phyloP scores from a whole-genome alignment of 2,888 invertebrate genomes.

The Acrobasis suavella region DNA sequence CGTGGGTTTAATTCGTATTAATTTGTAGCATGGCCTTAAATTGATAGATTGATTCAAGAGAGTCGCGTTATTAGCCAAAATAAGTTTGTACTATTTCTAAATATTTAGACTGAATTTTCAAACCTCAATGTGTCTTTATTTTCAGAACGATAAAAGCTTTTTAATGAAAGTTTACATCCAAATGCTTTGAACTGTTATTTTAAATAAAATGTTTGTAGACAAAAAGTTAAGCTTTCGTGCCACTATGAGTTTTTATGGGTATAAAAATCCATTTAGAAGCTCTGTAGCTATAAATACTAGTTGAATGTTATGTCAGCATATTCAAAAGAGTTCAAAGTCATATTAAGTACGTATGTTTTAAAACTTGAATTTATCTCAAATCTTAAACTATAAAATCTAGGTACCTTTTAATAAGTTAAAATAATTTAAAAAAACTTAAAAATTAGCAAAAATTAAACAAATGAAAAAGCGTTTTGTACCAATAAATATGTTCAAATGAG shows the following conservation, averaged over 20 bases:
- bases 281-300: neutral
- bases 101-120: neutral
- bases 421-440: too few relatives aligned
- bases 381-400: too few relatives aligned
- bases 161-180: neutral
- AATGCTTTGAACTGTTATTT: neutral
- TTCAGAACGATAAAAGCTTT: neutral
- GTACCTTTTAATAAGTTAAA: too few relatives aligned
- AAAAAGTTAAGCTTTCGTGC: neutral
- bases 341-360: too few relatives aligned
- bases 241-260: neutral
- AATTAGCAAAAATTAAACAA: too few relatives aligned
- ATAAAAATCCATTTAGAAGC: neutral
- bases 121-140: neutral
- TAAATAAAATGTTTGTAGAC: neutral
- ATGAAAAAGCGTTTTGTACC: too few relatives aligned
- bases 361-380: too few relatives aligned
- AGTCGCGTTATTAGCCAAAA: neutral
- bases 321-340: neutral
- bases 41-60: too few relatives aligned
- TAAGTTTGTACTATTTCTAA: neutral
- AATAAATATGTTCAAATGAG: too few relatives aligned
- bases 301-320: neutral
- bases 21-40: neutral
- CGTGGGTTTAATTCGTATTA: neutral